Conservation (phyloP, 2,113 vertebrate genomes). For the Carettochelys insculpta region DNA sequence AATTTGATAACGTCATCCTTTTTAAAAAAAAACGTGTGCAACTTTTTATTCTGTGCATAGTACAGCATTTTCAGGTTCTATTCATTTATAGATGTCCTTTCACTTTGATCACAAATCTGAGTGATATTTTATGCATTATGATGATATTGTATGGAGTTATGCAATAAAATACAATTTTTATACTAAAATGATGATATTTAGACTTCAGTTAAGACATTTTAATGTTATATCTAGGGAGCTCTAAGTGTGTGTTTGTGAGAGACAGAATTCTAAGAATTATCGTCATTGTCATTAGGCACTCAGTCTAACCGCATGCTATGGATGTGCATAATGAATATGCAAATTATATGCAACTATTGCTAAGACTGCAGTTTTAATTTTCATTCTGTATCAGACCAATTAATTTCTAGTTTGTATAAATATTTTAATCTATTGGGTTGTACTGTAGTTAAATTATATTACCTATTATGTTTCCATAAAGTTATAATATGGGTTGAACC, state of each 20-base stretch:
- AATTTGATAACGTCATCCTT: background rate
- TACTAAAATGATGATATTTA: background rate
- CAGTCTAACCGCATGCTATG: background rate
- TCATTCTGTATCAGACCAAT: conserved; percentile 61
- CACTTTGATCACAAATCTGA: background rate
- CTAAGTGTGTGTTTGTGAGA: background rate
- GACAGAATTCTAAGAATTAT: background rate
- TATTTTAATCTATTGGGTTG: conserved; percentile 55
- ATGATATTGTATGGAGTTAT: background rate
- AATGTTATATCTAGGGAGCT: background rate
- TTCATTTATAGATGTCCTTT: background rate
- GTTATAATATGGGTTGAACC: too few species aligned
- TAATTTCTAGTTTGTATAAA: conserved; percentile 76
- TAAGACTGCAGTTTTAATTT: conserved; percentile 76
- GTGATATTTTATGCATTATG: background rate
- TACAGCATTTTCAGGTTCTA: background rate
- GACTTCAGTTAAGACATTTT: background rate
- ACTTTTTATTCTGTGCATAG: background rate
- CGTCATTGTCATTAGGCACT: conserved; percentile 39
- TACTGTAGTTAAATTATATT: conserved; percentile 50
- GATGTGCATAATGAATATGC: conserved; percentile 67
- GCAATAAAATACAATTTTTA: background rate
- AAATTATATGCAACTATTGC: conserved; percentile 67
- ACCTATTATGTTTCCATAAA: conserved; percentile 37
- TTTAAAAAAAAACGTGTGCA: background rate